phyloP scores from a whole-genome alignment of 2,888 invertebrate genomes.

The Cheilosia scutellata region DNA sequence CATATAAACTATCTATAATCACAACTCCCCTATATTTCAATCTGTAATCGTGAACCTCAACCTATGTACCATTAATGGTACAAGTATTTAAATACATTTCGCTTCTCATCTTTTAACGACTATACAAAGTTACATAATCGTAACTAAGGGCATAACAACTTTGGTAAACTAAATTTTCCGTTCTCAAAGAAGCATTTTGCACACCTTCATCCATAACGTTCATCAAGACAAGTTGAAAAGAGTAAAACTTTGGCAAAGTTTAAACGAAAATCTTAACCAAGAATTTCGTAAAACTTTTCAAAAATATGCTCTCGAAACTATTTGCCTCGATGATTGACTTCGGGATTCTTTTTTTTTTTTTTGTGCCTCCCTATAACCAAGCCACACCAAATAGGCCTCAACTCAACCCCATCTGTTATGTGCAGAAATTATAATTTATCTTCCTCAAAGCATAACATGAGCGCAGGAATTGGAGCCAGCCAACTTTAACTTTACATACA shows the following conservation, averaged over 20 bases:
- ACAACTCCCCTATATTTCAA: conserved; percentile 19
- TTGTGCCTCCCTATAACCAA: not conserved
- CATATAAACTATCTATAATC: conserved; percentile 25
- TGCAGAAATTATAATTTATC: conserved; percentile 69
- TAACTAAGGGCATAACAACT: conserved; percentile 7
- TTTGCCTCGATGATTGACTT: conserved; percentile 69
- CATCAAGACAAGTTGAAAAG: not conserved
- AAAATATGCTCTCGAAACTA: conserved; percentile 66
- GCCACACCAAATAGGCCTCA: conserved; percentile 38
- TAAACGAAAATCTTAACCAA: conserved; percentile 59
- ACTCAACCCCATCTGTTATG: conserved; percentile 45
- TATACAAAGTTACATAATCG: conserved; percentile 16
- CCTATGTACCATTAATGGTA: not conserved
- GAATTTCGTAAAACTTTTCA: conserved; percentile 58
- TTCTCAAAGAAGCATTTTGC: not conserved
- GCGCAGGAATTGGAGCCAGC: conserved; percentile 23
- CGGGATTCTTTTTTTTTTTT: conserved; percentile 14
- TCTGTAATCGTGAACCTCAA: conserved; percentile 7
- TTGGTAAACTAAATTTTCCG: conserved; percentile 10
- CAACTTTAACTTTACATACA: conserved; percentile 40
- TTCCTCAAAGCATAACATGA: conserved; percentile 51
- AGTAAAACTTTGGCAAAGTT: conserved; percentile 50
- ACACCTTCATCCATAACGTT: not conserved
- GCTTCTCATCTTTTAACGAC: not conserved
- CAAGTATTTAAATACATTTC: conserved; percentile 8